Evolutionary conservation across 2,888 invertebrate species (phyloP).

Genomic region (Ernsta delagoae): DNA sequence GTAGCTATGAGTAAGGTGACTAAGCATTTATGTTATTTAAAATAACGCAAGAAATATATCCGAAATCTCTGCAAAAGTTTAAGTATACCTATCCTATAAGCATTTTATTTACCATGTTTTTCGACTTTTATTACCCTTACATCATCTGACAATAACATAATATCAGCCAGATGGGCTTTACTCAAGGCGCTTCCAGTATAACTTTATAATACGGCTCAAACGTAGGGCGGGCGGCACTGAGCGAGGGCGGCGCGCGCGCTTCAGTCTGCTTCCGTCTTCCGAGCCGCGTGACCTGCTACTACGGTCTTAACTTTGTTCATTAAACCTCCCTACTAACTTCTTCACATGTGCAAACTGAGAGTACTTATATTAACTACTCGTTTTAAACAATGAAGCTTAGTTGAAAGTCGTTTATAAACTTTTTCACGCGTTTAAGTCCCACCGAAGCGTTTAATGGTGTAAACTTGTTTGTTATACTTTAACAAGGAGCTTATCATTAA

Average conservation of each 20-base stretch:
- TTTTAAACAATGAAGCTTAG: background rate
- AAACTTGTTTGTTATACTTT: background rate
- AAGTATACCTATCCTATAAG: no score
- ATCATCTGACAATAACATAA: background rate
- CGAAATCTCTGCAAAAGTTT: no score
- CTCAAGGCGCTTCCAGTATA: constrained; percentile 56
- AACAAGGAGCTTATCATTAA: background rate
- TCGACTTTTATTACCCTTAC: no score
- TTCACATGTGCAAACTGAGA: background rate
- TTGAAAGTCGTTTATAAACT: background rate
- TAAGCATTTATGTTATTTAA: no score
- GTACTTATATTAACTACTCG: no score
- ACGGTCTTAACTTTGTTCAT: constrained; percentile 41
- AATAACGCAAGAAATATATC: no score
- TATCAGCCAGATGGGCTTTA: background rate
- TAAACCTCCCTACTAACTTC: constrained; percentile 25
- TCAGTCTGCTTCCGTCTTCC: constrained; percentile 62
- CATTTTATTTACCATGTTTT: no score
- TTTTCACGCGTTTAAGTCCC: background rate
- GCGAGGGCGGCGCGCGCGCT: constrained; percentile 72
- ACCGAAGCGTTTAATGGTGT: background rate
- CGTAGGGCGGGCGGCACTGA: constrained; percentile 60
- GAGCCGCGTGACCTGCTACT: constrained; percentile 46
- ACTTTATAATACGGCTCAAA: constrained; percentile 48
- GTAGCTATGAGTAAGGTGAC: no score